Evolutionary conservation across 1,140 invertebrate species (phyloP).

Genomic region (Pseudomyrmex gracilis): DNA sequence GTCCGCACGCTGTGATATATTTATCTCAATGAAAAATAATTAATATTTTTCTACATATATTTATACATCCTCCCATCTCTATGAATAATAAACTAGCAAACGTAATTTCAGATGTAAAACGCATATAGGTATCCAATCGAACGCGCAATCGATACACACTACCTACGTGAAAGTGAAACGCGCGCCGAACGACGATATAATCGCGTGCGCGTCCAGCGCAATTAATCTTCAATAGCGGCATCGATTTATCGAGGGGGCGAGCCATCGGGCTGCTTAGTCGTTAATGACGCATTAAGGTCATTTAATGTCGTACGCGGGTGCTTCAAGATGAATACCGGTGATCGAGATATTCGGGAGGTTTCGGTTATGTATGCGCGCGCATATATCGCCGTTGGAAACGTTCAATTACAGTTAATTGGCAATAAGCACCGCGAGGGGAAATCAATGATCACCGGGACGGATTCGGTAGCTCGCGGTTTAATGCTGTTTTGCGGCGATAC

Average conservation of each 20-base stretch:
- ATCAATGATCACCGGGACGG: slow-evolving; percentile 56
- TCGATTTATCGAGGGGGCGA: slow-evolving; percentile 28
- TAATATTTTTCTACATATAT: no score
- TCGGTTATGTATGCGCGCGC: not conserved
- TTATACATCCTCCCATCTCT: no score
- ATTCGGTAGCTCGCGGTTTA: slow-evolving; percentile 51
- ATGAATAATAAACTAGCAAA: not conserved
- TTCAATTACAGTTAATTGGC: slow-evolving; percentile 64
- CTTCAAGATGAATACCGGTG: slow-evolving; percentile 61
- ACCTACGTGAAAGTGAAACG: slow-evolving; percentile 30
- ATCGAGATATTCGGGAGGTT: slow-evolving; percentile 29
- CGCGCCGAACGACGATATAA: slow-evolving; percentile 4
- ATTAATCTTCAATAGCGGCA: slow-evolving; percentile 30
- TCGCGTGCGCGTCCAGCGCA: not conserved
- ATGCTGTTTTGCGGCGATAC: slow-evolving; percentile 49
- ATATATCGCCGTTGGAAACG: slow-evolving; percentile 57
- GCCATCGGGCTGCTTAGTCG: slow-evolving; percentile 42
- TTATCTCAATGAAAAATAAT: no score
- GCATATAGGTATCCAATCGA: not conserved
- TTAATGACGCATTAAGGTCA: slow-evolving; percentile 62
- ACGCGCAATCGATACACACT: not conserved
- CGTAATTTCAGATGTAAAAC: not conserved
- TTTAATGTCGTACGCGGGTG: slow-evolving; percentile 52
- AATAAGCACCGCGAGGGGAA: slow-evolving; percentile 61
- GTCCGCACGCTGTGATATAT: no score